Evolutionary conservation across 2,113 vertebrate genomes (phyloP).

Genomic region (Murina feae): DNA sequence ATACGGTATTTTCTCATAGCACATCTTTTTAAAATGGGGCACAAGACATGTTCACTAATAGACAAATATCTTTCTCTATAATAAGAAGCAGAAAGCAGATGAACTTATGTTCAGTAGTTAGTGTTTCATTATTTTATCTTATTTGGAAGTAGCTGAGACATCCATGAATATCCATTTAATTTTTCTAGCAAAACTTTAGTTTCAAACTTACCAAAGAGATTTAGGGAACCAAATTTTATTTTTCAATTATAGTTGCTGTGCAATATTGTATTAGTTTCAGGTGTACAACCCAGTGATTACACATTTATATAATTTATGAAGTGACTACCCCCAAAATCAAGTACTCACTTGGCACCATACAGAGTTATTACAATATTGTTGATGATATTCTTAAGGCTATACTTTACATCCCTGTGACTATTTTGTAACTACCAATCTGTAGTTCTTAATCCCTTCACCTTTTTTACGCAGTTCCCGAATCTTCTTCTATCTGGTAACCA

Average conservation of each 20-base stretch:
- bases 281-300: background rate
- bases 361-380: background rate
- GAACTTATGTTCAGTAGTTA: background rate
- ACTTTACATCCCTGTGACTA: background rate
- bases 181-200: background rate
- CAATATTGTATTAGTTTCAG: background rate
- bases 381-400: background rate
- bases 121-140: background rate
- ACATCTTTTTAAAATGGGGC: background rate
- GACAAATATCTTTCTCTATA: background rate
- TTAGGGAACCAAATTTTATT: background rate
- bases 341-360: background rate
- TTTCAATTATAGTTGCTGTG: background rate
- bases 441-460: background rate
- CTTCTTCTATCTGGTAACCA: background rate
- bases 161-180: background rate
- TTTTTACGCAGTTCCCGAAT: background rate
- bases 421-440: background rate
- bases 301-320: background rate
- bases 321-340: background rate
- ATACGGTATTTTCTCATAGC: background rate
- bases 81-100: background rate
- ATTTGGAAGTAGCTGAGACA: background rate
- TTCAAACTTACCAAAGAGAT: background rate
- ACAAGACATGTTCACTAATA: background rate